Percentiles rank a stretch among this genome's conserved stretches.
phyloP scores from a whole-genome alignment of 2,888 invertebrate genomes.

The Rhagium mordax region DNA sequence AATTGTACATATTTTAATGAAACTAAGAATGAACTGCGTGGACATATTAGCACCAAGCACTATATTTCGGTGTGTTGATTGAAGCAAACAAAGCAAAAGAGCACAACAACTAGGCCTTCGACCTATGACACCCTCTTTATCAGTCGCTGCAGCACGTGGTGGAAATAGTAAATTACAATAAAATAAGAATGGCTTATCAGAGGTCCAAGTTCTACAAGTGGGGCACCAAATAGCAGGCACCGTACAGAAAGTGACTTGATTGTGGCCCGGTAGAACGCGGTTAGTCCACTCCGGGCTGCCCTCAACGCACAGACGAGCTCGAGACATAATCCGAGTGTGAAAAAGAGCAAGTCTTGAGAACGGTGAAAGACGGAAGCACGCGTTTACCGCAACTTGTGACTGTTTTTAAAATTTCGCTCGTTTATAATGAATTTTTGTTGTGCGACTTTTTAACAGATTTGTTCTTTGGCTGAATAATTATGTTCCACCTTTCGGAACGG shows the following conservation, averaged over 20 bases:
- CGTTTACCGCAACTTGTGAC: background rate
- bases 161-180: background rate
- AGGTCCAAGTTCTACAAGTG: constrained; percentile 27
- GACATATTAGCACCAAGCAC: too few species aligned
- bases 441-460: background rate
- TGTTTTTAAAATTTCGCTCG: background rate
- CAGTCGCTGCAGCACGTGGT: background rate
- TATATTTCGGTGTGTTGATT: too few species aligned
- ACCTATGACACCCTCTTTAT: background rate
- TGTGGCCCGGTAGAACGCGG: background rate
- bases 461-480: background rate
- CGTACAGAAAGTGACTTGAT: constrained; percentile 23
- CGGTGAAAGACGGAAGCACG: constrained; percentile 21
- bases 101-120: background rate
- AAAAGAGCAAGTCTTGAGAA: constrained; percentile 3
- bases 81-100: too few species aligned
- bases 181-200: constrained; percentile 25
- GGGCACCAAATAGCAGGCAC: constrained; percentile 17
- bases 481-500: background rate
- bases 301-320: constrained; percentile 11
- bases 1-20: too few species aligned
- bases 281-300: constrained; percentile 17
- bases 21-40: too few species aligned
- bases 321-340: constrained; percentile 6
- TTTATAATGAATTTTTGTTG: background rate